Base-by-base conservation (phyloP, 2,797 vertebrate species). In the Gambelia wislizenii region DNA sequence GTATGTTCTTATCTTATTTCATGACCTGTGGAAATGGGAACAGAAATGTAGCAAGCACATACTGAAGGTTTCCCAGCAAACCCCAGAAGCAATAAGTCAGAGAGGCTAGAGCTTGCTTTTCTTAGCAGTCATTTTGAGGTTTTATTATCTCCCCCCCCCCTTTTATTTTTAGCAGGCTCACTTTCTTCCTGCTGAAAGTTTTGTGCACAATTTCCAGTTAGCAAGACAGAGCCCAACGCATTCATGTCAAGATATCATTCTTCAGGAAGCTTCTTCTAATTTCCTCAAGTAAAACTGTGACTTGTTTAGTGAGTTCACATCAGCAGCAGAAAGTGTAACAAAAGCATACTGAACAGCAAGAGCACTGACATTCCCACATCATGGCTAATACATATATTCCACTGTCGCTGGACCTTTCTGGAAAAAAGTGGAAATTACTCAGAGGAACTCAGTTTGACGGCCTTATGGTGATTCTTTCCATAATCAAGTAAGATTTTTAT, bases 401-500 rank as follows among this genome's bases (percentile, higher is more conserved):
- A 36, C 13, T 89, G 89, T 82, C 92, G 90, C 88, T 85, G 84
- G 25, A 95, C 86, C 87, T 93, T 87, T 84, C 22, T 36, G 70
- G 6, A 12, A 14, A 9, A 9, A 27, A 67, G 33, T 67, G 64
- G 27, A 30, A 33, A 67, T 22, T 14, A 6, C 22, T 27, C 4
- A 88, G 91, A 36, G 10, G 25, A 42, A 75, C 85, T 87, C 33
- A 2, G 88, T 93, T 88, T 89, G 84, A 87, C 87, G 42, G 72
- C 44, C 25, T 77, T 67, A 94, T 72, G 94, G 88, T 39, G 78
- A 91, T 86, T 88, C 84, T 93, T 91, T 94, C 88, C 87, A 93
- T 91, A 92, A 94, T 90, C 89, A 91, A 94, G 87, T 9, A 87
- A 91, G 88, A 94, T 92, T 95, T 91, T 91, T 94, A 93, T 92